Evolutionary conservation across 2,888 invertebrate species (phyloP), one percentile per base, ranked within the genome.

Genomic region (Cerastoderma edule): DNA sequence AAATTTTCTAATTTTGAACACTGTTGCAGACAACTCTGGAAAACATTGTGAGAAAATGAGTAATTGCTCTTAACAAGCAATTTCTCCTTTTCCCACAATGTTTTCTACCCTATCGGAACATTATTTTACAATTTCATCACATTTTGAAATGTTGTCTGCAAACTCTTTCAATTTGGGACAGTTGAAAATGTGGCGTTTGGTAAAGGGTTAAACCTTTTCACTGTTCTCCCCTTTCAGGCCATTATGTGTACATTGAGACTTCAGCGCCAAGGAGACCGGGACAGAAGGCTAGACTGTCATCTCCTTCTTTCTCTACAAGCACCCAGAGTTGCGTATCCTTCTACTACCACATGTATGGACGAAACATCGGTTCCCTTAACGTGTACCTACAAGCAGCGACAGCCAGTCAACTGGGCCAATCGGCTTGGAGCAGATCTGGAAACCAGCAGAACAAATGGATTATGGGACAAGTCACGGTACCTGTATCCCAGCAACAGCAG

Each of bases 361-460:
- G 72, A 5, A 70, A 81, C 22, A 82, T 88, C 30, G 88, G 84
- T 6, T 72, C 77, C 1, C 75, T 89, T 13, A 88, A 85, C 77
- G 76, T 89, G 6, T 89, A 88, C 67, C 56, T 84, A 33, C 54
- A 50, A 32, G 13, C 44, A 13, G 33, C 66, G 30, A 67, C 53
- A n/a, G 75, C 77, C 28, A 71, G n/a, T 35, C 75, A 24, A 19
- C 64, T 80, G 8, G 87, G 86, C 3, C 67, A 72, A 30, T 80
- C 85, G 0, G 72, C 88, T 5, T 90, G 89, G 90, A 79, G 72
- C 2, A 72, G 85, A 39, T 57, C 65, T 10, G 82, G 86, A 8
- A 85, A 88, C 70, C 90, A 90, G 72, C 89, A 89, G 46, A 85
- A 88, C 65, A 71, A 71, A 27, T 91, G 91, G 91, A 83, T 81